Conservation (phyloP, 2,888 invertebrate species). For the Nomada ferruginata region DNA sequence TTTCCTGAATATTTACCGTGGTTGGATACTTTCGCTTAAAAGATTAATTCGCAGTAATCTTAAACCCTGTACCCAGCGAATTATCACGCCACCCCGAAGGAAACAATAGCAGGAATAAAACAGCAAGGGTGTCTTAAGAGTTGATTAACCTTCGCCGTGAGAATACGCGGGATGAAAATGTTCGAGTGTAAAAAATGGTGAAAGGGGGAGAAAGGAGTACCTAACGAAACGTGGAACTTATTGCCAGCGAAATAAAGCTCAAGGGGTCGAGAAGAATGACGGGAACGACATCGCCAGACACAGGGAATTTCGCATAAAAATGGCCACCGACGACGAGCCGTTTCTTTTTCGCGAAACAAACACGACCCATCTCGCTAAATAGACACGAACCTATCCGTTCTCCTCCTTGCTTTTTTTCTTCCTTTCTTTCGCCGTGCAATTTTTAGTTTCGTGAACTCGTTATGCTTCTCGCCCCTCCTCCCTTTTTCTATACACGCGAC, state of each 20-base stretch:
- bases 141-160: constrained; percentile 10
- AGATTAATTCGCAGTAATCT: too few species aligned
- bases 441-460: constrained; percentile 21
- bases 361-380: constrained; percentile 22
- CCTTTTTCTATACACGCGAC: neutral
- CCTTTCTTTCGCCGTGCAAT: neutral
- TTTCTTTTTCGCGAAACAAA: constrained; percentile 24
- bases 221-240: constrained; percentile 13
- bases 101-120: neutral
- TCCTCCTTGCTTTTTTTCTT: neutral
- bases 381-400: constrained; percentile 23
- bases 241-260: constrained; percentile 7
- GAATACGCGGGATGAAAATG: constrained; percentile 2
- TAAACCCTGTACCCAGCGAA: neutral
- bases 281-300: neutral
- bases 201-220: neutral
- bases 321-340: constrained; percentile 6
- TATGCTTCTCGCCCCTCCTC: neutral
- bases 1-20: too few species aligned
- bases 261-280: constrained; percentile 24
- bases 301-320: constrained; percentile 31
- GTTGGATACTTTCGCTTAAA: too few species aligned
- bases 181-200: neutral
- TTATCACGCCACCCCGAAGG: neutral
- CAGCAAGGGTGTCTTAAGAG: too few species aligned